Conservation (phyloP, 2,888 invertebrate genomes). For the Anorthoa munda region DNA sequence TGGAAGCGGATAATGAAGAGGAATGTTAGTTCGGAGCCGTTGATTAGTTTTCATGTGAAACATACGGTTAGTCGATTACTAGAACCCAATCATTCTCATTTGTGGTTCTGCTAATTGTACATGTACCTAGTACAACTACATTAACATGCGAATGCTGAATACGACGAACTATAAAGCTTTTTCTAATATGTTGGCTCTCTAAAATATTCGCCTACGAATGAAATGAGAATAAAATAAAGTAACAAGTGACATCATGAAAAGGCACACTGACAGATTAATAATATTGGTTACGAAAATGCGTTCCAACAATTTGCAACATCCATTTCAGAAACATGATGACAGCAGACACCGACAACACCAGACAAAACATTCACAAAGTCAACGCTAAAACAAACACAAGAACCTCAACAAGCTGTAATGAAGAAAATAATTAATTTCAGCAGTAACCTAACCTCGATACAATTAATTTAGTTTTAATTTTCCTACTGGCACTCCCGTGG, state of each 20-base stretch:
- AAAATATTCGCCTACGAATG: too few species aligned
- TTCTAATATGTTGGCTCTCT: too few species aligned
- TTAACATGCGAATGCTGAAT: too few species aligned
- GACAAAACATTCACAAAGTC: conserved; percentile 20
- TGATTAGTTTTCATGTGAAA: conserved; percentile 44
- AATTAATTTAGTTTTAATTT: conserved; percentile 86
- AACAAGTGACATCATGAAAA: too few species aligned
- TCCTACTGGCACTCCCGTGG: conserved; percentile 75
- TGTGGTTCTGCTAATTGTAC: conserved; percentile 1
- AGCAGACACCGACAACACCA: background rate
- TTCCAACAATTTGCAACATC: background rate
- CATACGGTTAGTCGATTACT: conserved; percentile 14
- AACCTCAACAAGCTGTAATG: conserved; percentile 42
- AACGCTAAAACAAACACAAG: conserved; percentile 13
- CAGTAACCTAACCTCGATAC: conserved; percentile 60
- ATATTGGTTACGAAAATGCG: too few species aligned
- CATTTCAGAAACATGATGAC: background rate
- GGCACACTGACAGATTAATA: too few species aligned
- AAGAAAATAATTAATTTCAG: conserved; percentile 61
- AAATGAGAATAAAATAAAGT: too few species aligned
- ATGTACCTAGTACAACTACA: background rate
- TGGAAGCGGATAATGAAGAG: conserved; percentile 44
- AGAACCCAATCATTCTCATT: conserved; percentile 5
- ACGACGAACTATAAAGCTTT: too few species aligned
- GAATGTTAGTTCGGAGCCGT: conserved; percentile 28